A percentile compares a stretch with the other conserved stretches of the same genome.
Evolutionary conservation across 2,888 invertebrate species (phyloP).

Genomic region (Priocnemis perturbator): DNA sequence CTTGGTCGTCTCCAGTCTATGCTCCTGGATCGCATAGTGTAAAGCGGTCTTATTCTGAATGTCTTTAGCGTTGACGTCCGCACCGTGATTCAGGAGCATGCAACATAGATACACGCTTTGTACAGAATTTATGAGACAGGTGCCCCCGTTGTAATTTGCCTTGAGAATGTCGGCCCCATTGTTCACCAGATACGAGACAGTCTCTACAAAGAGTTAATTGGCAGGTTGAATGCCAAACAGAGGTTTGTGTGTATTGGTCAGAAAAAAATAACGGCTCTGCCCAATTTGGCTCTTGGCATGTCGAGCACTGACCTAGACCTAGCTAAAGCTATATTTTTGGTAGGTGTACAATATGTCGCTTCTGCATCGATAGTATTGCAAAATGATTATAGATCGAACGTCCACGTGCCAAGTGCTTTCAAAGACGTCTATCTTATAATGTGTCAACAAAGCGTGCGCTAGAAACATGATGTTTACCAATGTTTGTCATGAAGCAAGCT

Average conservation of each 20-base stretch:
- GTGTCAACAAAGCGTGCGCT: background rate
- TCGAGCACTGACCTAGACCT: conserved; percentile 60
- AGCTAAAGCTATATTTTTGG: conserved; percentile 32
- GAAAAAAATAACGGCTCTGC: background rate
- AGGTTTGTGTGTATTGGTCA: too few species aligned
- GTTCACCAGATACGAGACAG: conserved; percentile 84
- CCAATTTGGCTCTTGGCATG: conserved; percentile 43
- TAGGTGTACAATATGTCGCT: conserved; percentile 15
- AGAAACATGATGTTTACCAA: conserved; percentile 77
- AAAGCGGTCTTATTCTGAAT: conserved; percentile 93
- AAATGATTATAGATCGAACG: conserved; percentile 16
- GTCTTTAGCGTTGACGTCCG: conserved; percentile 90
- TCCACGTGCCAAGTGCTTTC: background rate
- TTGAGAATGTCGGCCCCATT: conserved; percentile 89
- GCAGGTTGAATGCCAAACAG: background rate
- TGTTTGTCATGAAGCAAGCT: conserved; percentile 94
- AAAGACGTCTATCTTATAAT: background rate
- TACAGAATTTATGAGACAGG: conserved; percentile 94
- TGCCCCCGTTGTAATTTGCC: conserved; percentile 94
- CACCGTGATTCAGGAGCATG: conserved; percentile 87
- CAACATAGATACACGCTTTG: conserved; percentile 89
- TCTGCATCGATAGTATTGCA: conserved; percentile 9
- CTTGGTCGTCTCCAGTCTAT: conserved; percentile 88
- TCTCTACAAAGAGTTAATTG: conserved; percentile 48
- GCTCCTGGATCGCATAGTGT: conserved; percentile 94